phyloP scores from a whole-genome alignment of 2,888 invertebrate genomes.

The Megastigmus dorsalis region DNA sequence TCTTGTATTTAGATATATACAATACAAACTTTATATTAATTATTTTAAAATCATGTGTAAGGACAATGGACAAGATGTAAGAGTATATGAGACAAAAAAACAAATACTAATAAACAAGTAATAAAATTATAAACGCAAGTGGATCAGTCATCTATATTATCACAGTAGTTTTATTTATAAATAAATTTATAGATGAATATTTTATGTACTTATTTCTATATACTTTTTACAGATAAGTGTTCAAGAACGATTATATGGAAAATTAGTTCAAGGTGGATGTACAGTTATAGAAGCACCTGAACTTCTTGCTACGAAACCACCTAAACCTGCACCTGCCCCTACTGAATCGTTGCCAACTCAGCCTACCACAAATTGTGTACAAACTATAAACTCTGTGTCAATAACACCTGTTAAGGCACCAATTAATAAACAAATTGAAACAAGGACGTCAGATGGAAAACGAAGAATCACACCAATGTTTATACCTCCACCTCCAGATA shows the following conservation, averaged over 20 bases:
- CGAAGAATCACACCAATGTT: slow-evolving; percentile 97
- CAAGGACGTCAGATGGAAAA: slow-evolving; percentile 94
- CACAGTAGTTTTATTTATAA: too few relatives aligned
- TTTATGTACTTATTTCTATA: neutral
- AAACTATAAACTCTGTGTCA: too few relatives aligned
- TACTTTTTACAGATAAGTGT: slow-evolving; percentile 69
- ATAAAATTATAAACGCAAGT: too few relatives aligned
- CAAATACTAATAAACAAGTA: too few relatives aligned
- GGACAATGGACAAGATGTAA: too few relatives aligned
- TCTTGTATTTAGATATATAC: too few relatives aligned
- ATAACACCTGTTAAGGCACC: slow-evolving; percentile 78
- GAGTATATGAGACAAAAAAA: too few relatives aligned
- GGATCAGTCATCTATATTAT: too few relatives aligned
- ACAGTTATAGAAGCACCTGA: slow-evolving; percentile 83
- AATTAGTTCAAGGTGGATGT: slow-evolving; percentile 79
- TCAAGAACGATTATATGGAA: slow-evolving; percentile 92
- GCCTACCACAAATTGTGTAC: slow-evolving; percentile 56
- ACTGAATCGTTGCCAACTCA: slow-evolving; percentile 59
- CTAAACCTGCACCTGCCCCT: slow-evolving; percentile 58
- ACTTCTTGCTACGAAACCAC: slow-evolving; percentile 70
- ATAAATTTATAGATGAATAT: neutral
- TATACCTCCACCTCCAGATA: slow-evolving; percentile 84
- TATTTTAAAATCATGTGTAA: too few relatives aligned
- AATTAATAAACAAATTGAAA: slow-evolving; percentile 94
- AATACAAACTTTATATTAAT: too few relatives aligned